Base-by-base conservation (phyloP, 1,140 invertebrate species). In the Eufriesea mexicana region DNA sequence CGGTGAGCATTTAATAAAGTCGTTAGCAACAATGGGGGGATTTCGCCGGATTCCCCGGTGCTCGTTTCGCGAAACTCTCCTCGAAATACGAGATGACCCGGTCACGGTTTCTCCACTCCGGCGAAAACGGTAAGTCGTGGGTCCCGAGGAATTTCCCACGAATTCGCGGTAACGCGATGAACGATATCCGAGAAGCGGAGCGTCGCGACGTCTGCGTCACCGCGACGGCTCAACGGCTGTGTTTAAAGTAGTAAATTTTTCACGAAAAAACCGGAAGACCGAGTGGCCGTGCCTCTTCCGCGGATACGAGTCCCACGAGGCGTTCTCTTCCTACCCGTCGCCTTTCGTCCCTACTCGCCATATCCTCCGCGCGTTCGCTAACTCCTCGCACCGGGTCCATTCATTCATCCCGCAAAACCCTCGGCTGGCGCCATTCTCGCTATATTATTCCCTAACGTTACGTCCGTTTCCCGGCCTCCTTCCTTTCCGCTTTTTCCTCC, bases 241-340 rank as follows among this genome's bases (percentile, higher is more conserved):
- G 89, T 93, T 93, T 91, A 92, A 91, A 84, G 85, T 81, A 90
- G 89, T 92, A 92, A 93, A 93, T 92, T 93, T 91, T 83, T 86
- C 91, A 88, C 84, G 85, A 84, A 88, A 91, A 91, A 85, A 90
- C 84, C 89, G 82, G 89, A 89, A 89, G 88, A 90, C 76, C 84
- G 85, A 93, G 92, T 92, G 84, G 90, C 89, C 88, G 88, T 90
- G 90, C 87, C 78, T 93, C 91, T 91, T 91, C 86, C 90, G 88
- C 87, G 84, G 74, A 20, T 90, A 92, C 90, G 89, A 92, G 89
- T 92, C 92, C 89, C 92, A 88, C 86, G 92, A 91, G 92, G 79
- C 90, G 59, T 42, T 55, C 14, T 66, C 67, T 61, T 68, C 66
- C 49, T 12, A n/a, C n/a, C n/a, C n/a, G n/a, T n/a, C 61, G 73